Percentiles rank a stretch among this genome's conserved stretches.
phyloP scores from a whole-genome alignment of 2,888 invertebrate genomes.

The Limenitis camilla region DNA sequence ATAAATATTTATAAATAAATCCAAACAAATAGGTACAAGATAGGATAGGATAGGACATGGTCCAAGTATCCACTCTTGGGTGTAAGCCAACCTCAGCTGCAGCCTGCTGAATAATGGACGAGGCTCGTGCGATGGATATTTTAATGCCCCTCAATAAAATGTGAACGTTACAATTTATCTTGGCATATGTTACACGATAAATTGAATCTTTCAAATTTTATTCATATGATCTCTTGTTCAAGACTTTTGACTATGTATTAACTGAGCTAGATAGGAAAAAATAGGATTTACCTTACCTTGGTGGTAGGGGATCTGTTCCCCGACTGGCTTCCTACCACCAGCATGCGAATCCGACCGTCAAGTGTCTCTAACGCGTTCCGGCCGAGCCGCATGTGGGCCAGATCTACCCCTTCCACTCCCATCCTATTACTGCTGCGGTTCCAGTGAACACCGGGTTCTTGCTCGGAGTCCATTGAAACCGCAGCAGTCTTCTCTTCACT shows the following conservation, averaged over 20 bases:
- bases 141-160: slow-evolving; percentile 21
- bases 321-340: no score
- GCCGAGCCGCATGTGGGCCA: no score
- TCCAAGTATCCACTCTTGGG: slow-evolving; percentile 20
- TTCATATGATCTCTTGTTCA: neutral
- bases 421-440: no score
- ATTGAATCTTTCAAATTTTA: slow-evolving; percentile 5
- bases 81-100: slow-evolving; percentile 20
- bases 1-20: neutral
- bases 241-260: neutral
- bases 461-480: no score
- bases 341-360: no score
- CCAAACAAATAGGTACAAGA: neutral
- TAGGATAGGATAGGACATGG: slow-evolving; percentile 14
- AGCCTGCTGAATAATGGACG: slow-evolving; percentile 25
- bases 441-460: no score
- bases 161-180: slow-evolving; percentile 22
- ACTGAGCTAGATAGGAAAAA: no score
- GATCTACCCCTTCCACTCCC: no score
- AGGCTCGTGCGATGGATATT: slow-evolving; percentile 22
- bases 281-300: no score
- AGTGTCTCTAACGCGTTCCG: no score
- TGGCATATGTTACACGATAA: slow-evolving; percentile 14
- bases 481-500: no score
- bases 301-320: no score